These are phyloP conservation scores for Neosilurus hyrtlii DNA, from an alignment of 2,797 vertebrate genomes.

Conservation along the genomic window DNA sequence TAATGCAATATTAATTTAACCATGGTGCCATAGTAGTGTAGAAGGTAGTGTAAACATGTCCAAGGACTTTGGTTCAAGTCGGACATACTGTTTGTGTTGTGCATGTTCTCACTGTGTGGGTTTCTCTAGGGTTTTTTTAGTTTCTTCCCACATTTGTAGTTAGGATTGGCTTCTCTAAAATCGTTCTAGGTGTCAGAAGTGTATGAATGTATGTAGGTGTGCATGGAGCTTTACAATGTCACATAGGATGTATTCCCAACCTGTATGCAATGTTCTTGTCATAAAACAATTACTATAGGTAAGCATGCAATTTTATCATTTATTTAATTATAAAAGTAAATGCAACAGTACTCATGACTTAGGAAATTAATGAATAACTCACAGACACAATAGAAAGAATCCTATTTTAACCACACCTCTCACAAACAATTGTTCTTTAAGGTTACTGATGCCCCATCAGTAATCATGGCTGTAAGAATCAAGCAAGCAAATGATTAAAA, in stretches of 20 bases:
- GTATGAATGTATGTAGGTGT: not conserved
- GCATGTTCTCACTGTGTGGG: not conserved
- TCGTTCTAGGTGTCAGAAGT: not conserved
- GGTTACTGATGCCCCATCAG: not conserved
- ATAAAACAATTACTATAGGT: not conserved
- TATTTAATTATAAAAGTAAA: not conserved
- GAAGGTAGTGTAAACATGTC: not conserved
- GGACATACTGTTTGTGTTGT: not conserved
- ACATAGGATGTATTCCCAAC: not conserved
- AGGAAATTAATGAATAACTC: not conserved
- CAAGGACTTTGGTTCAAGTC: not conserved
- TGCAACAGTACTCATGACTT: not conserved
- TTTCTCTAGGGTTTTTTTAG: not conserved
- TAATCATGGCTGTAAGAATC: not conserved
- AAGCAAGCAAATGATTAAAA: constrained; percentile 5
- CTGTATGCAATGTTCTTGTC: not conserved
- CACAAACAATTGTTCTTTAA: not conserved
- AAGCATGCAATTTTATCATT: not conserved
- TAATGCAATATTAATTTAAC: not conserved
- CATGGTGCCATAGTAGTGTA: not conserved
- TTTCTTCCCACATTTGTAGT: not conserved
- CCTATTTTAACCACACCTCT: not conserved
- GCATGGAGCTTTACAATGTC: not conserved
- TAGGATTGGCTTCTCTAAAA: not conserved
- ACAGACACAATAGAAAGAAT: not conserved